These are phyloP conservation scores for Penaeus chinensis DNA, from an alignment of 1,140 invertebrate genomes.

Conservation along the genomic window DNA sequence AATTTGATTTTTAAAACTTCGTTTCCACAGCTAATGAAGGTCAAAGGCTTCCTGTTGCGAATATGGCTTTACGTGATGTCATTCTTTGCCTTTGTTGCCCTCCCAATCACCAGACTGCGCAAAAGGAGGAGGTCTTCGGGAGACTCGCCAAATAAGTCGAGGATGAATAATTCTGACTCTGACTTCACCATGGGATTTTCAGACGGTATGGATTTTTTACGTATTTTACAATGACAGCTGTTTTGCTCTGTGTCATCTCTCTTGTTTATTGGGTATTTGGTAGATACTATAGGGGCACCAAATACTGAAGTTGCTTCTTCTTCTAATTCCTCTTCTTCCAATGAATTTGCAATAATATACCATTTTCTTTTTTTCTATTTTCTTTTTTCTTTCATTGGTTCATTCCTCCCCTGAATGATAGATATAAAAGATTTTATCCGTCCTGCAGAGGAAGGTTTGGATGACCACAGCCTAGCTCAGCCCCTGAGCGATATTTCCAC, in stretches of 20 bases:
- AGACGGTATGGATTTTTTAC: constrained; percentile 31
- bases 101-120: constrained; percentile 10
- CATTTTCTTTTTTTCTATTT: background rate
- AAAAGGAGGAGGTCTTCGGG: background rate
- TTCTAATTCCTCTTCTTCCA: too few species aligned
- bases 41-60: constrained; percentile 2
- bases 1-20: background rate
- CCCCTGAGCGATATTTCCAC: constrained; percentile 49
- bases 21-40: constrained; percentile 26
- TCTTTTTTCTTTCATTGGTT: background rate
- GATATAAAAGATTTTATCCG: background rate
- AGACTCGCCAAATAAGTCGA: background rate
- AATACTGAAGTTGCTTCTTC: too few species aligned
- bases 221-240: background rate
- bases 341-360: too few species aligned
- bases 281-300: too few species aligned
- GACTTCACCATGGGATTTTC: constrained; percentile 42
- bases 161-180: constrained; percentile 28
- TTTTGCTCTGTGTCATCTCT: background rate
- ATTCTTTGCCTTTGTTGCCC: constrained; percentile 6
- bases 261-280: background rate
- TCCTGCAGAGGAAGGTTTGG: constrained; percentile 29
- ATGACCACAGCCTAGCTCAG: constrained; percentile 50
- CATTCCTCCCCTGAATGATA: too few species aligned
- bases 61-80: constrained; percentile 30